Evolutionary conservation across 2,888 invertebrate species (phyloP).

Genomic region (Caenorhabditis zanzibari): DNA sequence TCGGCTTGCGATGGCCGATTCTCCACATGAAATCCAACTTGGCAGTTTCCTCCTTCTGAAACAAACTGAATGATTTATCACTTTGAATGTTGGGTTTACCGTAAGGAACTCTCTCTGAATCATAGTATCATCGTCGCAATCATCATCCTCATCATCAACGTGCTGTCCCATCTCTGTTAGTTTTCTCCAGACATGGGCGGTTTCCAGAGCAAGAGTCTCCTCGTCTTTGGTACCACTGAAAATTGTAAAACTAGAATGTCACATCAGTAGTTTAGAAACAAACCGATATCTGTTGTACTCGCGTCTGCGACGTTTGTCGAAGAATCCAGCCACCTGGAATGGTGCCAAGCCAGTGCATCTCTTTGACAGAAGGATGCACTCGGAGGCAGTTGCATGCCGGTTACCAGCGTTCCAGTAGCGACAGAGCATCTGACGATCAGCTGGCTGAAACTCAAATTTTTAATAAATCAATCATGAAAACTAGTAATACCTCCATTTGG

Average conservation of each 20-base stretch:
- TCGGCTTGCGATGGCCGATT: slow-evolving; percentile 34
- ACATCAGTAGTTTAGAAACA: neutral
- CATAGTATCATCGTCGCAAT: slow-evolving; percentile 7
- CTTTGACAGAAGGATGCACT: slow-evolving; percentile 14
- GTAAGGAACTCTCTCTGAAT: slow-evolving; percentile 41
- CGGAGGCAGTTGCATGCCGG: slow-evolving; percentile 39
- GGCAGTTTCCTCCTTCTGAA: slow-evolving; percentile 21
- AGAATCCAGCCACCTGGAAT: slow-evolving; percentile 41
- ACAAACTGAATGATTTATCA: neutral
- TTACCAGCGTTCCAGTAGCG: slow-evolving; percentile 56
- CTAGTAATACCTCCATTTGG: slow-evolving; percentile 16
- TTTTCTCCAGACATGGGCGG: slow-evolving; percentile 9
- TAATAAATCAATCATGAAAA: neutral
- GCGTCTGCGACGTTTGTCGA: slow-evolving; percentile 33
- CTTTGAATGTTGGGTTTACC: neutral
- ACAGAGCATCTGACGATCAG: slow-evolving; percentile 8
- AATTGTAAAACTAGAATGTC: neutral
- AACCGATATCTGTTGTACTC: slow-evolving; percentile 36
- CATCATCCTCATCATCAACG: slow-evolving; percentile 13
- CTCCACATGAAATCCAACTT: slow-evolving; percentile 33
- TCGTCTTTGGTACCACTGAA: slow-evolving; percentile 25
- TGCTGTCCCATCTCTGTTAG: slow-evolving; percentile 32
- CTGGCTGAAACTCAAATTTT: neutral
- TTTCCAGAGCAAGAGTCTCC: slow-evolving; percentile 43
- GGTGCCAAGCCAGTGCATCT: slow-evolving; percentile 22